phyloP scores from a whole-genome alignment of 2,797 vertebrate species.

The Tarsius wallacei region DNA sequence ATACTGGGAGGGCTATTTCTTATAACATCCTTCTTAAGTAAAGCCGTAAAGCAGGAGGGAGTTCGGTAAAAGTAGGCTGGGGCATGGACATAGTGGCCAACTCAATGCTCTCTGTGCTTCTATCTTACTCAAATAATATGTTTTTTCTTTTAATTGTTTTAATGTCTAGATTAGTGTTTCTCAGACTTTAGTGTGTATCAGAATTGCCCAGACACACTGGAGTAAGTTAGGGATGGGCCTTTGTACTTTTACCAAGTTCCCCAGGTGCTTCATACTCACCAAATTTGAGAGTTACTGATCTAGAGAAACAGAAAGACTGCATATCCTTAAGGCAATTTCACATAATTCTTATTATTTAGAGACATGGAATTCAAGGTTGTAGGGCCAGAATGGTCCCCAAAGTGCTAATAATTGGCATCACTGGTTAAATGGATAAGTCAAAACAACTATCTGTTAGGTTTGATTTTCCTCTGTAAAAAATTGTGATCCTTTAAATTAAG shows the following conservation, averaged over 20 bases:
- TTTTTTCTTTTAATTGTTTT: not conserved
- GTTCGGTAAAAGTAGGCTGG: not conserved
- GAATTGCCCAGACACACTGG: not conserved
- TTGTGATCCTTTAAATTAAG: not conserved
- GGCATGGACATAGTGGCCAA: not conserved
- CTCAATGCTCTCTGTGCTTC: not conserved
- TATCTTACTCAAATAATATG: not conserved
- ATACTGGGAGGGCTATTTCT: not conserved
- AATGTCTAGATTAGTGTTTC: not conserved
- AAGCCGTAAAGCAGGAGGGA: not conserved
- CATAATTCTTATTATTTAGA: not conserved
- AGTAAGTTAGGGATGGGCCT: not conserved
- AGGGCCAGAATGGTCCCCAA: not conserved
- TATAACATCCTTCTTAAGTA: not conserved
- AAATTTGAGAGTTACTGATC: not conserved
- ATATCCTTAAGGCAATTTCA: not conserved
- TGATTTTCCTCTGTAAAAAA: constrained; percentile 25
- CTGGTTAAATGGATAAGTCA: not conserved
- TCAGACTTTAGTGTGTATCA: not conserved
- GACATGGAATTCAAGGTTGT: not conserved
- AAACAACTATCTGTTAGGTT: not conserved
- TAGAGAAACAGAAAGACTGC: not conserved
- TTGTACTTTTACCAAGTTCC: not conserved
- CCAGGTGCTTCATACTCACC: not conserved
- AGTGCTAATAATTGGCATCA: not conserved